These are phyloP conservation scores for Tachina fera DNA, from an alignment of 2,888 invertebrate species.

Conservation along the genomic window DNA sequence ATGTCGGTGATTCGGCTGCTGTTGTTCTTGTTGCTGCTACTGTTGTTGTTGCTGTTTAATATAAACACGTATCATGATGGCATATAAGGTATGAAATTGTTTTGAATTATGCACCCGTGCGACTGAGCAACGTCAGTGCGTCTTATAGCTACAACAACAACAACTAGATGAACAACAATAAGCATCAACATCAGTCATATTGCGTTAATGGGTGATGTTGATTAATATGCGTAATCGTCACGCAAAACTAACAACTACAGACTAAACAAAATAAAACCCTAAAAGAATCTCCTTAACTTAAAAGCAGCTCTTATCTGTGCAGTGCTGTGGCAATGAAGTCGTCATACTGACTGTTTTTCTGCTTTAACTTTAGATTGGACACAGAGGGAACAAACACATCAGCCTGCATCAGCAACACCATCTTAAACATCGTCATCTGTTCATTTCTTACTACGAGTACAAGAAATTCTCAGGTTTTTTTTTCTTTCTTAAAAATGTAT, in stretches of 20 bases:
- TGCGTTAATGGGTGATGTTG: slow-evolving; percentile 71
- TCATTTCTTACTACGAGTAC: slow-evolving; percentile 29
- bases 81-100: slow-evolving; percentile 73
- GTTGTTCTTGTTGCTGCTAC: slow-evolving; percentile 14
- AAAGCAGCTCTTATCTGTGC: slow-evolving; percentile 26
- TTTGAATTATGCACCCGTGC: slow-evolving; percentile 73
- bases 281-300: slow-evolving; percentile 55
- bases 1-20: slow-evolving; percentile 55
- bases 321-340: slow-evolving; percentile 46
- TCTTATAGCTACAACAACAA: slow-evolving; percentile 46
- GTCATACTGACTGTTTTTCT: slow-evolving; percentile 72
- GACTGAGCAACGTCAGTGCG: slow-evolving; percentile 66
- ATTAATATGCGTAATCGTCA: slow-evolving; percentile 72
- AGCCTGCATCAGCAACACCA: slow-evolving; percentile 24
- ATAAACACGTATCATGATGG: slow-evolving; percentile 69
- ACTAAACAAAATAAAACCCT: slow-evolving; percentile 46
- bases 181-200: slow-evolving; percentile 59
- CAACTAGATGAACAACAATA: slow-evolving; percentile 15
- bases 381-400: slow-evolving; percentile 3
- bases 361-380: slow-evolving; percentile 1
- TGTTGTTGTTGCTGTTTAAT: slow-evolving; percentile 41
- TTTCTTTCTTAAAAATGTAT: not conserved
- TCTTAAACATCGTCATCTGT: slow-evolving; percentile 59
- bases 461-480: slow-evolving; percentile 40
- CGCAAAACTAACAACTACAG: slow-evolving; percentile 67